Base-by-base conservation (phyloP, 2,888 invertebrate species). In the Gastracanthus pulcherrimus region DNA sequence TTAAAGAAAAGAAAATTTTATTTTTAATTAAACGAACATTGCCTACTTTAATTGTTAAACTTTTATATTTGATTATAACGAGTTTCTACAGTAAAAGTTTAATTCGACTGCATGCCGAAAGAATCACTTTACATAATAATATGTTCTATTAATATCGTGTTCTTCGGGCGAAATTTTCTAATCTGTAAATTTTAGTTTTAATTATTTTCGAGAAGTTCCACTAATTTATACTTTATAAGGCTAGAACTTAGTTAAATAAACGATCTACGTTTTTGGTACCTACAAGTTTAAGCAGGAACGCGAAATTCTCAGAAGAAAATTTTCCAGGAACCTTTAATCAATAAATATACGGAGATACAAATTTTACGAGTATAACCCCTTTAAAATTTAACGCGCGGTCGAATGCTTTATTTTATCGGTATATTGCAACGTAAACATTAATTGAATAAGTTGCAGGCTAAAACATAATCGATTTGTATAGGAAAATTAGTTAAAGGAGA, bases 351-450 rank as follows among this genome's bases (percentile, higher is more conserved):
- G 19, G n/a, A 34, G 62, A 62, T 62, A 34, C 62, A 62, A 62
- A 62, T 62, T 62, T 62, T 62, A 62, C 62, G 62, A 62, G 62
- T n/a, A n/a, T n/a, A n/a, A n/a, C n/a, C 62, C 3, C 19, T 7
- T 2, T 1, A 2, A 7, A 4, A 16, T 4, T n/a, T 16, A 16
- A 11, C 11, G 34, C 7, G 23, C 23, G 26, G 23, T 29, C 19
- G n/a, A 34, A 1, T n/a, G 16, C 13, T 7, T 7, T 51, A 9
- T 55, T 55, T 55, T 55, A 55, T 55, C 51, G 23, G 23, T 3
- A 55, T 55, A 55, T 55, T n/a, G 34, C 62, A 19, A 62, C 36
- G 62, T 62, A 62, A 62, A 62, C 34, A 62, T 34, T 62, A 62
- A 62, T 34, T 34, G 62, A 62, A 62, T 62, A 62, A 62, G 34